Conservation (phyloP, 2,888 invertebrate genomes). For the Odontocolon sp. region DNA sequence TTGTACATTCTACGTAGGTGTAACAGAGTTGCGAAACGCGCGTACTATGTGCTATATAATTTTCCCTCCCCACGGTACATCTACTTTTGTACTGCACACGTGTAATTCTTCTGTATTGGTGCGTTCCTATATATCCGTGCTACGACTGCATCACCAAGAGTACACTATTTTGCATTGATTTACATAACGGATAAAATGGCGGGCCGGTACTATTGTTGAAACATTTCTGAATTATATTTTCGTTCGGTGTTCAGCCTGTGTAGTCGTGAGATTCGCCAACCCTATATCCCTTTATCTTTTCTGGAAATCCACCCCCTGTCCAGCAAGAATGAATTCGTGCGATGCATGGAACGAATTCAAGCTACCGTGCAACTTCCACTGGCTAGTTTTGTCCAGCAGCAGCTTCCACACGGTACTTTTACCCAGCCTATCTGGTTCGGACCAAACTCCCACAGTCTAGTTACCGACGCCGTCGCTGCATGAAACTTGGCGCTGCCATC, state of each 20-base stretch:
- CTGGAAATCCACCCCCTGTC: neutral
- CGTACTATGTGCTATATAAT: constrained; percentile 1
- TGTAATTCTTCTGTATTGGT: constrained; percentile 42
- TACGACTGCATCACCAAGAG: constrained; percentile 48
- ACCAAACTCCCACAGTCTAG: constrained; percentile 1
- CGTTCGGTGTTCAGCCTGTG: constrained; percentile 9
- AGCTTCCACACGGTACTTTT: too few relatives aligned
- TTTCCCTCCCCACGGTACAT: neutral
- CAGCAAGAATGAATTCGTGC: constrained; percentile 12
- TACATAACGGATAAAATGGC: constrained; percentile 79
- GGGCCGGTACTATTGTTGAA: constrained; percentile 71
- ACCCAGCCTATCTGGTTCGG: constrained; percentile 23
- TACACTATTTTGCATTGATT: constrained; percentile 78
- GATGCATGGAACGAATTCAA: constrained; percentile 8
- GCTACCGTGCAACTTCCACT: neutral
- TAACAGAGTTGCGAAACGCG: constrained; percentile 5
- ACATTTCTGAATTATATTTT: constrained; percentile 77
- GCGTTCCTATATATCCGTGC: too few relatives aligned
- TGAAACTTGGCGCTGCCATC: constrained; percentile 13
- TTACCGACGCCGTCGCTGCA: neutral
- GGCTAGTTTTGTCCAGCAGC: constrained; percentile 24
- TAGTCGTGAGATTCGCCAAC: constrained; percentile 17
- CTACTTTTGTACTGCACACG: neutral
- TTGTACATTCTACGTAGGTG: neutral
- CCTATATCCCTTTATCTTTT: neutral